These are phyloP conservation scores for Dipodomys ordii DNA, from an alignment of 2,113 vertebrate genomes.

Conservation along the genomic window DNA sequence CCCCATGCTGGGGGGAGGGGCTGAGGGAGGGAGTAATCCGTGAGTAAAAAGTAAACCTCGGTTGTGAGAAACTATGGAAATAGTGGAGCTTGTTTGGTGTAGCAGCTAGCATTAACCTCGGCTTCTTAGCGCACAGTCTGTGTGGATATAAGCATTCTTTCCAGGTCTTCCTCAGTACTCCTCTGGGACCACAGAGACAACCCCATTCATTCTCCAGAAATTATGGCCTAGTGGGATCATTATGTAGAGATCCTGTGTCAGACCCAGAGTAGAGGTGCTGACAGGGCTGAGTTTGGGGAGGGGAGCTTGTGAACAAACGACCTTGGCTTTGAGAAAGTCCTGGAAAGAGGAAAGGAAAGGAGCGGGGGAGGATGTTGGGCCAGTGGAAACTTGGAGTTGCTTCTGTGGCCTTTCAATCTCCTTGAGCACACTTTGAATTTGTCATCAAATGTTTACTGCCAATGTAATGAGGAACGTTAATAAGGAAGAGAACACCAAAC, in stretches of 20 bases:
- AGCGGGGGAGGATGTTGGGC: fast-evolving
- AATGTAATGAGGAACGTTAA: constrained; percentile 72
- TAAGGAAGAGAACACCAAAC: constrained; percentile 75
- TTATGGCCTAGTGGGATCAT: neutral
- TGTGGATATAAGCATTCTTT: neutral
- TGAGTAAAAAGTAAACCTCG: neutral
- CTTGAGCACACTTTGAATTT: constrained; percentile 67
- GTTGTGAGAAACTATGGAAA: neutral
- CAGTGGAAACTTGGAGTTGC: neutral
- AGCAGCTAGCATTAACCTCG: neutral
- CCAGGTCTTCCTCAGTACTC: neutral
- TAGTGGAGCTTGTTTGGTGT: neutral
- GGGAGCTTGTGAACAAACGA: neutral
- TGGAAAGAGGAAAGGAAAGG: neutral
- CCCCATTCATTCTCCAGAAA: neutral
- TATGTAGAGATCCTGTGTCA: neutral
- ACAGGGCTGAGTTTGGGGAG: neutral
- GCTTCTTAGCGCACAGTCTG: neutral
- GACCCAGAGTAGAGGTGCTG: neutral
- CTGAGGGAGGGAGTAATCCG: neutral
- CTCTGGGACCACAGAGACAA: neutral
- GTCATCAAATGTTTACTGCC: constrained; percentile 77
- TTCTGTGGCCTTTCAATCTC: constrained; percentile 18
- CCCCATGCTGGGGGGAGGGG: too few species aligned
- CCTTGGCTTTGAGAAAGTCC: neutral